Evolutionary conservation across 2,888 invertebrate genomes (phyloP), one percentile per base, ranked within the genome.

Genomic region (Drosophila pegasa): DNA sequence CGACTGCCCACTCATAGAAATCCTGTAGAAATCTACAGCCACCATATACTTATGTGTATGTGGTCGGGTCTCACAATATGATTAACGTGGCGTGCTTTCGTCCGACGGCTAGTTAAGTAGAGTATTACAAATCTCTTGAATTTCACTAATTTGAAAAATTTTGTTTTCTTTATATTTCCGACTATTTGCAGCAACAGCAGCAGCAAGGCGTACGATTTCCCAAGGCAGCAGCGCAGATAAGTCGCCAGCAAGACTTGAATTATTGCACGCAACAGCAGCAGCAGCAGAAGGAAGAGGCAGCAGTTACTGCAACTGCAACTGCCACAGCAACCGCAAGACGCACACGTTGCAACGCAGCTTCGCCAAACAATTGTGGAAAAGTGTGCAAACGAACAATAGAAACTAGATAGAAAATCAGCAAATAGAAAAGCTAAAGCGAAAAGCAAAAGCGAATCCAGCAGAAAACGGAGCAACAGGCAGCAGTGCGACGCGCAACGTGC

Each of bases 181-280:
- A 81, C 69, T 74, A 62, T 71, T 75, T 18, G 31, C 60, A 86
- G 22, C 50, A 50, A 50, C 78, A 79, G 80, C 89, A 80, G 76
- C 79, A 87, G 74, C 68, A 73, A 75, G 89, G 72, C 86, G 66
- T 82, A 88, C 89, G 88, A 82, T 84, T 77, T 80, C 79, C 76
- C 79, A 85, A 89, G 78, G 80, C 77, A 78, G 82, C 79, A 80
- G 78, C 80, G 56, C 78, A 89, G 88, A 90, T 89, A 90, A 90
- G 89, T 90, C 90, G 85, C 76, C 89, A 90, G 76, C 89, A 90
- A 85, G 91, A 90, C 89, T 89, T 90, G 75, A 90, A 90, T 89
- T 91, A 90, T 88, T 80, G 83, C 84, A 80, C 79, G 82, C 87
- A 87, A 89, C 83, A 78, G 55, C 71, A 61, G 35, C 69, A 68